A percentile compares a stretch with the other conserved stretches of the same genome.
Evolutionary conservation across 2,797 vertebrate genomes (phyloP).

Genomic region (Ispidina picta): DNA sequence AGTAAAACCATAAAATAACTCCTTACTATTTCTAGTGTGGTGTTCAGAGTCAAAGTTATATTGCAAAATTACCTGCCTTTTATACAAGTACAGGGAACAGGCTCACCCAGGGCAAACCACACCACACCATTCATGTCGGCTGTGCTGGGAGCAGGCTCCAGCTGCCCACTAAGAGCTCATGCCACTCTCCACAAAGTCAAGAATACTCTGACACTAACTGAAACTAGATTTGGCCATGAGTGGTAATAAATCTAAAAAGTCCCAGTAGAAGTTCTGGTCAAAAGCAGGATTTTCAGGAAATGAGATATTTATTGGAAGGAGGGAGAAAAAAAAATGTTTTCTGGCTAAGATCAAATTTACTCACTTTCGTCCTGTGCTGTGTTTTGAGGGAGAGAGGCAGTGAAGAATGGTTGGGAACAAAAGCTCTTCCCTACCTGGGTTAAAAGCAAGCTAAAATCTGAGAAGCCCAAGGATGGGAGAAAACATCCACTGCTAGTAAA

Average conservation of each 20-base stretch:
- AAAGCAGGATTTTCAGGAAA: constrained; percentile 42
- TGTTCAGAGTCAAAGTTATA: neutral
- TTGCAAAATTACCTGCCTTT: neutral
- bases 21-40: neutral
- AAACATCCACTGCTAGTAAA: neutral
- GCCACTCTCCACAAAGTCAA: neutral
- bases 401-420: neutral
- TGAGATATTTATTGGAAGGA: constrained; percentile 19
- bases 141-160: neutral
- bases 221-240: neutral
- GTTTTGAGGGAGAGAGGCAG: neutral
- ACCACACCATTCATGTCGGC: no score
- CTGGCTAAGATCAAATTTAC: constrained; percentile 29
- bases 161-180: neutral
- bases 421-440: neutral
- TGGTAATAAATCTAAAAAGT: constrained; percentile 9
- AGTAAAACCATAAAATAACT: neutral
- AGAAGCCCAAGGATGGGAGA: neutral
- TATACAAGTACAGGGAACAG: neutral
- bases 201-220: neutral
- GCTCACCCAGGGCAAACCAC: neutral
- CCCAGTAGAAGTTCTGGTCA: constrained; percentile 3
- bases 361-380: constrained; percentile 12
- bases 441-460: neutral
- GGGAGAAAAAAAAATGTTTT: neutral